Evolutionary conservation across 1,140 invertebrate genomes (phyloP), one percentile per base, ranked within the genome.

Genomic region (Drosophila tristis): DNA sequence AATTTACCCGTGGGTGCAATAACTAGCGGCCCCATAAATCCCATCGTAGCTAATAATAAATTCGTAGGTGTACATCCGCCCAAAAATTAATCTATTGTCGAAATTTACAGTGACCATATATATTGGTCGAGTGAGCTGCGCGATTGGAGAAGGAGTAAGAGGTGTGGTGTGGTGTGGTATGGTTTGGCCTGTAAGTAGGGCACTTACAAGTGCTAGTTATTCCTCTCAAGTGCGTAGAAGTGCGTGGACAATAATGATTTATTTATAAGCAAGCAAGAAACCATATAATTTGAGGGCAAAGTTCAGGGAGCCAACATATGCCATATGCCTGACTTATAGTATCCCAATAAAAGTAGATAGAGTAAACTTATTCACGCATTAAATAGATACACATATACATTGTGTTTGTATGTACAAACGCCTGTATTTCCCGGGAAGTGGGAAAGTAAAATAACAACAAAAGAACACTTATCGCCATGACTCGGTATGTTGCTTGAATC

Each of bases 251-350:
- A 68, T 49, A 70, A 58, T 70, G 65, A 53, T 44, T 71, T 70
- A 71, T 71, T 70, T 50, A 71, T 71, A 54, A 70, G 45, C 35
- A 26, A 2, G 4, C 25, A 25, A 45, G 6, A 13, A 13, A 50
- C 49, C 35, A 2, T 70, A 66, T 71, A 71, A 71, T 71, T 71
- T 70, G 35, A 45, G 53, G 65, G 9, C 35, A 71, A 70, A 71
- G 67, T 71, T 71, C 67, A 71, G 70, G 65, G 65, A 43, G 35
- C 35, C 8, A 39, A 13, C 35, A 39, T 39, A 13, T 39, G 35
- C 64, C 53, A 70, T 70, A 53, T 70, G 64, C 8, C n/a, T 29
- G 35, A 35, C 20, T 68, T n/a, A n/a, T 57, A 57, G 35, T 68
- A 68, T 70, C 66, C 49, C 49, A 68, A 26, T 70, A 68, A 70